Percentiles rank a stretch among this genome's conserved stretches.
These are phyloP conservation scores for Laodelphax striatellus DNA, from an alignment of 1,140 invertebrate genomes.

Conservation along the genomic window DNA sequence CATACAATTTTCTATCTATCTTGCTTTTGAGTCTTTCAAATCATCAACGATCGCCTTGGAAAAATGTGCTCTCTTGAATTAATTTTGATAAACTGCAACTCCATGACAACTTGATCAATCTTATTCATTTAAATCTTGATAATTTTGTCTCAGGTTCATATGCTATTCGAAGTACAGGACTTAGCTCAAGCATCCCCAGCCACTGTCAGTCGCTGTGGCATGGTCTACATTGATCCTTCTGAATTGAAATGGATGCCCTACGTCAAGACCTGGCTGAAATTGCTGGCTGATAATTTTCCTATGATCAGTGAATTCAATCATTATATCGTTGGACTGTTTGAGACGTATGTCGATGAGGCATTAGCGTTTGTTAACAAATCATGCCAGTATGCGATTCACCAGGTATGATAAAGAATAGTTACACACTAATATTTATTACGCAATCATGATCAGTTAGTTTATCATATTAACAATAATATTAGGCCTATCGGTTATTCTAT, in stretches of 20 bases:
- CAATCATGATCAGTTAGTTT: no score
- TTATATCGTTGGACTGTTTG: slow-evolving; percentile 47
- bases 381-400: slow-evolving; percentile 48
- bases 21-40: no score
- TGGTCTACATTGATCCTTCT: slow-evolving; percentile 82
- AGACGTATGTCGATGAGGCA: slow-evolving; percentile 46
- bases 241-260: slow-evolving; percentile 70
- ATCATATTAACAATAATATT: no score
- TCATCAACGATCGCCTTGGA: no score
- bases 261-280: slow-evolving; percentile 66
- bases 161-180: slow-evolving; percentile 85
- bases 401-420: no score
- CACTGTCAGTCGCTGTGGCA: slow-evolving; percentile 60
- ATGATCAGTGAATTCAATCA: slow-evolving; percentile 40
- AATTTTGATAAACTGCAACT: no score
- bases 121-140: not conserved
- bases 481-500: no score
- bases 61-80: no score
- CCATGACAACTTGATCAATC: no score
- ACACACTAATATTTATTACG: no score
- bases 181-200: slow-evolving; percentile 77
- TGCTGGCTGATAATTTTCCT: slow-evolving; percentile 38
- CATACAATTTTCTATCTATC: no score
- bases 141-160: slow-evolving; percentile 43
- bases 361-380: slow-evolving; percentile 51